Evolutionary conservation across 1,140 invertebrate genomes (phyloP).

Genomic region (Caenorhabditis inopinata): DNA sequence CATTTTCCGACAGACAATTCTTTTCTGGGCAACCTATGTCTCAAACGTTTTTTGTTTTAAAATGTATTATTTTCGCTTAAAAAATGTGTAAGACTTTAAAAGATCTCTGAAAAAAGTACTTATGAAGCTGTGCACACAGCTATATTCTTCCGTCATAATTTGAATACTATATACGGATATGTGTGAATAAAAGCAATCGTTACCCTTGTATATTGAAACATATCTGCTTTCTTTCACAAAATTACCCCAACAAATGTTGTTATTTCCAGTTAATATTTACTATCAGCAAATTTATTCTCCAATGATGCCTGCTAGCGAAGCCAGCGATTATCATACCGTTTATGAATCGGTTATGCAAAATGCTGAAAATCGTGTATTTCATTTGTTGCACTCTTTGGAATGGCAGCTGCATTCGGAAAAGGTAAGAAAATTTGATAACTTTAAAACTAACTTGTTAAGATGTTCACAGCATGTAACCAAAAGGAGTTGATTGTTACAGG

Average conservation of each 20-base stretch:
- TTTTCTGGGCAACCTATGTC: background rate
- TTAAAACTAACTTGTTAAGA: too few species aligned
- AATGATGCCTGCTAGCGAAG: conserved; percentile 24
- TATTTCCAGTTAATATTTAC: background rate
- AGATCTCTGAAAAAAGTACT: too few species aligned
- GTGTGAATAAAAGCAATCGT: too few species aligned
- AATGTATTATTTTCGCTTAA: background rate
- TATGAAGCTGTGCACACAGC: too few species aligned
- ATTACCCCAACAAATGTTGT: background rate
- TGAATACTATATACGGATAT: too few species aligned
- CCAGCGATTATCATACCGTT: background rate
- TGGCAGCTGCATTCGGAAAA: conserved; percentile 34
- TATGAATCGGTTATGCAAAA: conserved; percentile 34
- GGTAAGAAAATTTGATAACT: background rate
- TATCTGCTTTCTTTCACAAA: background rate
- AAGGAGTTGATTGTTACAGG: too few species aligned
- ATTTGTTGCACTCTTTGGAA: conserved; percentile 32
- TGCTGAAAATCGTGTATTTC: conserved; percentile 37
- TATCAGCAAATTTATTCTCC: background rate
- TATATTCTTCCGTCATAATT: too few species aligned
- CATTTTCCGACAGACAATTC: background rate
- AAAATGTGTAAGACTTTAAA: too few species aligned
- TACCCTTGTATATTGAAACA: too few species aligned
- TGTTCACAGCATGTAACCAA: too few species aligned
- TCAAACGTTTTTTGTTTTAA: background rate